Evolutionary conservation across 1,140 invertebrate species (phyloP).

Genomic region (Drosophila ambigua): DNA sequence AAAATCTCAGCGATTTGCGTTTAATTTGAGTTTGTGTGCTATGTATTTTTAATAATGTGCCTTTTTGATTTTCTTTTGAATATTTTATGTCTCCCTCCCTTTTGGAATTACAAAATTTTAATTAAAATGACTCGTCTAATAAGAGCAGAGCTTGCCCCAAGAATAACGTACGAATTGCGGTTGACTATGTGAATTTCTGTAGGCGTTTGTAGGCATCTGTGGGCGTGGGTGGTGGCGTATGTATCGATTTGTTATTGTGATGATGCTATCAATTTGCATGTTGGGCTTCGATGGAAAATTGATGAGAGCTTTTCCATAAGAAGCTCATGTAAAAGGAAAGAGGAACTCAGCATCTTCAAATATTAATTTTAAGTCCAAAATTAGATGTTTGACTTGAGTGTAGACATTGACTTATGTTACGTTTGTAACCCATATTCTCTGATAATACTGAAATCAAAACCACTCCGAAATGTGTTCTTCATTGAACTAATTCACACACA

Average conservation of each 20-base stretch:
- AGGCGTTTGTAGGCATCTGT: no score
- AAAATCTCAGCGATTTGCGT: background rate
- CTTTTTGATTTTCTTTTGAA: slow-evolving; percentile 18
- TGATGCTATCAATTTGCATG: slow-evolving; percentile 27
- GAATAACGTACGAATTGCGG: slow-evolving; percentile 19
- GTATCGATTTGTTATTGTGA: slow-evolving; percentile 26
- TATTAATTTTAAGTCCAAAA: background rate
- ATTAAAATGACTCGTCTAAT: slow-evolving; percentile 43
- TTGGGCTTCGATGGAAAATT: slow-evolving; percentile 1
- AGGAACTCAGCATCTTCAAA: background rate
- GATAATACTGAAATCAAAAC: no score
- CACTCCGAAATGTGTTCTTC: no score
- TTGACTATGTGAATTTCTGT: background rate
- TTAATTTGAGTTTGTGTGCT: slow-evolving; percentile 12
- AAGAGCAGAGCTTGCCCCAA: background rate
- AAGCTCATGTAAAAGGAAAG: background rate
- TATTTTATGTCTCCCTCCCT: background rate
- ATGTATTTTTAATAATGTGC: slow-evolving; percentile 33
- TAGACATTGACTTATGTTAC: background rate
- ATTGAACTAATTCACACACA: no score
- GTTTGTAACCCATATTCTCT: no score
- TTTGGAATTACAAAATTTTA: slow-evolving; percentile 22
- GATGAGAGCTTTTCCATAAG: background rate
- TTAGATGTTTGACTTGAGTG: background rate
- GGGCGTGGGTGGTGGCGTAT: no score